These are phyloP conservation scores for Gastrophysa polygoni DNA, from an alignment of 2,888 invertebrate species.

Conservation along the genomic window DNA sequence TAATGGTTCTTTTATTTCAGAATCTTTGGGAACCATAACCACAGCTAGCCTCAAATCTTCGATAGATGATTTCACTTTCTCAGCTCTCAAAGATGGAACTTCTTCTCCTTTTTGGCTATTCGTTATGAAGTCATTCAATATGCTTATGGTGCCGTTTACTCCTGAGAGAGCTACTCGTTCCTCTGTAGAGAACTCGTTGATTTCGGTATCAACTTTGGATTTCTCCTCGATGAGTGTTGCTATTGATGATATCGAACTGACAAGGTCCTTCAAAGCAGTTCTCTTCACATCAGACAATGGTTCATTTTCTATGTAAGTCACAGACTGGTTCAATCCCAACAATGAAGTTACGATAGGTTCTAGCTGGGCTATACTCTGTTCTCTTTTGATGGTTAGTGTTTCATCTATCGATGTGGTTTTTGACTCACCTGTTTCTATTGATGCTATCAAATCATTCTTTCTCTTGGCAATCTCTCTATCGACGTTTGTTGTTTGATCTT, in stretches of 20 bases:
- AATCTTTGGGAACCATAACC: conserved; percentile 49
- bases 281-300: conserved; percentile 43
- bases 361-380: conserved; percentile 14
- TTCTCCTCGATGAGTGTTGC: conserved; percentile 39
- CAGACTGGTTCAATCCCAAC: conserved; percentile 42
- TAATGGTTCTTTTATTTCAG: conserved; percentile 48
- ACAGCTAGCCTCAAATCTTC: conserved; percentile 52
- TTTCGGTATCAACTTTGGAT: not conserved
- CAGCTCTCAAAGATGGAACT: conserved; percentile 23
- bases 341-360: conserved; percentile 42
- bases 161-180: conserved; percentile 48
- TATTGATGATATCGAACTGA: conserved; percentile 48
- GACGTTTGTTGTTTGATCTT: too few species aligned
- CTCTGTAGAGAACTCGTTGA: conserved; percentile 32
- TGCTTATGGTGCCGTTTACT: conserved; percentile 46
- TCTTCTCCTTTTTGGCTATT: conserved; percentile 30
- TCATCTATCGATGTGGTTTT: not conserved
- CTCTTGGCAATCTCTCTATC: not conserved
- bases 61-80: conserved; percentile 49
- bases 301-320: conserved; percentile 46
- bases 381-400: not conserved
- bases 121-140: conserved; percentile 46
- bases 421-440: not conserved
- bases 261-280: conserved; percentile 47
- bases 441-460: not conserved